A percentile compares a stretch with the other conserved stretches of the same genome.
Evolutionary conservation across 2,113 vertebrate genomes (phyloP).

Genomic region (Hyaena hyaena): DNA sequence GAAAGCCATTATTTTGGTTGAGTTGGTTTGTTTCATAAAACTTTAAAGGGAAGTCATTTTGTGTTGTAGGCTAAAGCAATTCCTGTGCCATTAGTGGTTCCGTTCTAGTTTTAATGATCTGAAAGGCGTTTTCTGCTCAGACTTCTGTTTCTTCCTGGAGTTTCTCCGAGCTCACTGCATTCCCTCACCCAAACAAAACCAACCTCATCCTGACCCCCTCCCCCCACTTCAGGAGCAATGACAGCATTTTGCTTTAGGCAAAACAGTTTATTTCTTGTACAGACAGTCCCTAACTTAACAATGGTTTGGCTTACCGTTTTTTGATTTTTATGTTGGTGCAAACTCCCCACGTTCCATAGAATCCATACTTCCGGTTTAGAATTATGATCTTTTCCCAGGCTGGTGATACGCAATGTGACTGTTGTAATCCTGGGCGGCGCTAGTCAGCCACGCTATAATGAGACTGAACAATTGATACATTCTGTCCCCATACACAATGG

Average conservation of each 20-base stretch:
- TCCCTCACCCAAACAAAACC: background rate
- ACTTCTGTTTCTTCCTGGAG: background rate
- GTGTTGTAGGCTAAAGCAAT: background rate
- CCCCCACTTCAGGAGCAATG: background rate
- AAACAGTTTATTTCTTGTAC: background rate
- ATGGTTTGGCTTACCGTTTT: too few species aligned
- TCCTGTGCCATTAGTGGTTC: background rate
- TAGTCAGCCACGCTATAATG: background rate
- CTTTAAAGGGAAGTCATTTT: slow-evolving; percentile 48
- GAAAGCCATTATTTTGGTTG: slow-evolving; percentile 69
- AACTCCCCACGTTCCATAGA: background rate
- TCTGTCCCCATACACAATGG: background rate
- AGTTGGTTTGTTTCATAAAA: slow-evolving; percentile 64
- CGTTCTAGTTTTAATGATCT: background rate
- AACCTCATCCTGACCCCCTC: rapidly evolving
- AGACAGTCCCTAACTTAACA: background rate
- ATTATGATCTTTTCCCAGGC: background rate
- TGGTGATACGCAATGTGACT: background rate
- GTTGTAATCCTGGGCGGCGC: background rate
- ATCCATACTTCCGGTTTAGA: background rate
- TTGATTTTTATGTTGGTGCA: background rate
- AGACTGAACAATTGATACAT: background rate
- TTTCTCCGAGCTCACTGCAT: background rate
- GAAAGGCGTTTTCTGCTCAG: background rate
- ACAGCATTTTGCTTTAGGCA: background rate